Percentiles rank a stretch among this genome's conserved stretches.
phyloP scores from a whole-genome alignment of 2,797 vertebrate genomes.

The Argentina silus region DNA sequence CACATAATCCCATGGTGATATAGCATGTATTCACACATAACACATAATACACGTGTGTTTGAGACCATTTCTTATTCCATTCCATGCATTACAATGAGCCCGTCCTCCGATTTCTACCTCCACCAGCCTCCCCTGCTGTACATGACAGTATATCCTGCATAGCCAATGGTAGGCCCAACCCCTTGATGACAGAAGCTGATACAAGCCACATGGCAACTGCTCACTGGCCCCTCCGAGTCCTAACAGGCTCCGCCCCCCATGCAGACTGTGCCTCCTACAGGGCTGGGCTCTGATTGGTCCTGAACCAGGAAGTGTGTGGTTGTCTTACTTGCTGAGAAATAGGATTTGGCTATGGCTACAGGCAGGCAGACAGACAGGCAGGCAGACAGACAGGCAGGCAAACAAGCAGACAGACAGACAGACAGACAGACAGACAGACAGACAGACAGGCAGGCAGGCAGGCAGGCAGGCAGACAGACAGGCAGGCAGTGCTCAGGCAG shows the following conservation, averaged over 20 bases:
- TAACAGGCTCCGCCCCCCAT: neutral
- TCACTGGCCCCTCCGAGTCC: conserved; percentile 1
- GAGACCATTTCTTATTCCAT: no score
- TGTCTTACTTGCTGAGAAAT: no score
- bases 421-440: neutral
- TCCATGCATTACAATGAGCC: no score
- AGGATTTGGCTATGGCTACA: no score
- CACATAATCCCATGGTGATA: no score
- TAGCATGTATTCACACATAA: no score
- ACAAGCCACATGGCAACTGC: neutral
- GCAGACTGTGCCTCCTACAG: neutral
- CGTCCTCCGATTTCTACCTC: no score
- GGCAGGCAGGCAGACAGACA: neutral
- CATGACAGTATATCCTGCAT: no score
- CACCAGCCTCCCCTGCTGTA: no score
- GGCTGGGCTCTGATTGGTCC: neutral
- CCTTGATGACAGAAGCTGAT: neutral
- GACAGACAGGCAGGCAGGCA: neutral
- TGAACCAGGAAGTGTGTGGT: neutral
- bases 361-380: neutral
- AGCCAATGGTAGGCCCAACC: no score
- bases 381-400: neutral
- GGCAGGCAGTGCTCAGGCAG: neutral
- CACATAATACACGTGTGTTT: no score
- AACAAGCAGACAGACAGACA: neutral